A percentile compares a stretch with the other conserved stretches of the same genome.
These are phyloP conservation scores for Heliconius erato DNA, from an alignment of 2,888 invertebrate species.

Conservation along the genomic window DNA sequence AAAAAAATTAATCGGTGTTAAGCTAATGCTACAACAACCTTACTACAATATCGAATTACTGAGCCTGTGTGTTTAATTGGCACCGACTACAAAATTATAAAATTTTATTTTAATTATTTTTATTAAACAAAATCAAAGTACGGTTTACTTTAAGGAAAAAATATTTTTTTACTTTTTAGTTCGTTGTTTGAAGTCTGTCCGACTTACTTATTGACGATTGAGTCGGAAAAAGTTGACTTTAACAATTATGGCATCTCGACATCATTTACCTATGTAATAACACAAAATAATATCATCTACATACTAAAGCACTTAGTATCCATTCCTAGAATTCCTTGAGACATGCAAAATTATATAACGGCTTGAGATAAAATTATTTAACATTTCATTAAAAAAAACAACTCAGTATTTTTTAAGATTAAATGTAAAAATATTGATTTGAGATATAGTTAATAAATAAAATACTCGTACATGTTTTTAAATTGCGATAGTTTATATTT, in stretches of 20 bases:
- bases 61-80: too few species aligned
- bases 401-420: neutral
- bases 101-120: too few species aligned
- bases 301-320: neutral
- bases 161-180: too few species aligned
- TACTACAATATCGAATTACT: too few species aligned
- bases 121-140: too few species aligned
- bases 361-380: neutral
- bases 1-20: too few species aligned
- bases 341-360: neutral
- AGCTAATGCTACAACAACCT: too few species aligned
- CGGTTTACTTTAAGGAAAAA: too few species aligned
- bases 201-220: too few species aligned
- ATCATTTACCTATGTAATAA: conserved; percentile 1
- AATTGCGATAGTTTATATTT: neutral
- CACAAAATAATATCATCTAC: neutral
- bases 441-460: neutral
- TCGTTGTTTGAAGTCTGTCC: neutral
- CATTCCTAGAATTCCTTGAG: conserved; percentile 1
- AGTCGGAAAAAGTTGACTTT: neutral
- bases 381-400: neutral
- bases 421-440: neutral
- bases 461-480: neutral
- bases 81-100: too few species aligned
- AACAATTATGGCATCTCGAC: neutral